Evolutionary conservation across 2,888 invertebrate species (phyloP).

Genomic region (Apamea epomidion): DNA sequence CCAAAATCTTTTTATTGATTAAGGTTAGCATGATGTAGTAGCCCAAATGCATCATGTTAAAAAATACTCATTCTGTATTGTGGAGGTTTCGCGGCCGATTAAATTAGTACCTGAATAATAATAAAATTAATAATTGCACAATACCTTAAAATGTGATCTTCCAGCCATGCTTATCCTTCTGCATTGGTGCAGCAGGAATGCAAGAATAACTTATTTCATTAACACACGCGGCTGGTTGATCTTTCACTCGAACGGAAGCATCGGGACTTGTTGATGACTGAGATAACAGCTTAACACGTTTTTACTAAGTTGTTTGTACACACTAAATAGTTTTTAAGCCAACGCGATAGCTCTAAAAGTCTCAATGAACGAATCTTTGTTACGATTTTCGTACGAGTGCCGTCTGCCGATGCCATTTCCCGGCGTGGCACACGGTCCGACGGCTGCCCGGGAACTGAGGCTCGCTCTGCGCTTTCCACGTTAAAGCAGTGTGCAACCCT

Average conservation of each 20-base stretch:
- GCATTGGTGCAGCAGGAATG: neutral
- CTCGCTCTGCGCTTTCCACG: neutral
- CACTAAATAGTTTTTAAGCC: neutral
- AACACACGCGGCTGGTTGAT: neutral
- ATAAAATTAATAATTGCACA: neutral
- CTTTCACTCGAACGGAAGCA: neutral
- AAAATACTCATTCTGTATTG: neutral
- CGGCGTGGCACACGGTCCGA: neutral
- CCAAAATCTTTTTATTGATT: too few species aligned
- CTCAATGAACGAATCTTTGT: neutral
- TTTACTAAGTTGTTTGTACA: neutral
- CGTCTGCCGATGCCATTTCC: neutral
- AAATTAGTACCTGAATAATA: neutral
- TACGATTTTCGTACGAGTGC: too few species aligned
- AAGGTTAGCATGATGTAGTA: neutral
- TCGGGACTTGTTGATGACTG: too few species aligned
- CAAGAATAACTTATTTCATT: neutral
- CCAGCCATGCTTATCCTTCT: neutral
- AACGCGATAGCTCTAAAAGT: neutral
- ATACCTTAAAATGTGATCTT: conserved; percentile 4
- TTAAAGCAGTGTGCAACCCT: neutral
- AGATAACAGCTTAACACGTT: neutral
- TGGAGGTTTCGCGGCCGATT: neutral
- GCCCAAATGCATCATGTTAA: neutral
- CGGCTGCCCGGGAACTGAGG: conserved; percentile 2